These are phyloP conservation scores for Tillus elongatus DNA, from an alignment of 2,888 invertebrate genomes.

Conservation along the genomic window DNA sequence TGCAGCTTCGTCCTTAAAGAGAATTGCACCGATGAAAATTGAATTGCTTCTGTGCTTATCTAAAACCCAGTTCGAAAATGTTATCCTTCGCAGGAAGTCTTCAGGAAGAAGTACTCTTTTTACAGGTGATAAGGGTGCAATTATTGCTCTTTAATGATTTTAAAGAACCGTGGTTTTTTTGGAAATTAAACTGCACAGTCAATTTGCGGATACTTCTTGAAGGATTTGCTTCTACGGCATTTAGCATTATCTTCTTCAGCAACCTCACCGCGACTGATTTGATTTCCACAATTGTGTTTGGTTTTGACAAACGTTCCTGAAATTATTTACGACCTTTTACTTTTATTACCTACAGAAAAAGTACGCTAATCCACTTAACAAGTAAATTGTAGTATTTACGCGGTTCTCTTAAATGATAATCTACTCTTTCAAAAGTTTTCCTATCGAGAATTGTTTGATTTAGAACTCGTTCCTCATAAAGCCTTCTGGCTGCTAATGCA, in stretches of 20 bases:
- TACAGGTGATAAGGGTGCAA: conserved; percentile 3
- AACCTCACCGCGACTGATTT: neutral
- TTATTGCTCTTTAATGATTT: neutral
- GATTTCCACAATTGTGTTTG: neutral
- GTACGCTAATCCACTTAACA: too few species aligned
- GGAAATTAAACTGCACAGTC: neutral
- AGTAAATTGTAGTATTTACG: too few species aligned
- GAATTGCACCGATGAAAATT: neutral
- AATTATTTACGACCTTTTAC: too few species aligned
- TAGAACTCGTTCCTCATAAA: conserved; percentile 12
- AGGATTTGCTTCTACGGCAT: neutral
- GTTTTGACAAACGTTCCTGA: conserved; percentile 1
- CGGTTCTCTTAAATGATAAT: too few species aligned
- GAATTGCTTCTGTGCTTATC: neutral
- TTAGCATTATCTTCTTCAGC: neutral
- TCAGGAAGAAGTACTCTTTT: conserved; percentile 1
- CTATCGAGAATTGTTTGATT: conserved; percentile 9
- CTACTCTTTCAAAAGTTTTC: conserved; percentile 11
- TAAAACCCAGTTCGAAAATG: neutral
- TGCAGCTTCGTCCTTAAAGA: too few species aligned
- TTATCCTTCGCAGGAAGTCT: neutral
- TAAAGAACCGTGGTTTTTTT: neutral
- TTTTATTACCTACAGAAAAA: too few species aligned
- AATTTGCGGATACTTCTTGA: neutral
- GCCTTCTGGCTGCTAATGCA: conserved; percentile 10